Conservation (phyloP, 1,140 invertebrate species). For the Colletes latitarsis region DNA sequence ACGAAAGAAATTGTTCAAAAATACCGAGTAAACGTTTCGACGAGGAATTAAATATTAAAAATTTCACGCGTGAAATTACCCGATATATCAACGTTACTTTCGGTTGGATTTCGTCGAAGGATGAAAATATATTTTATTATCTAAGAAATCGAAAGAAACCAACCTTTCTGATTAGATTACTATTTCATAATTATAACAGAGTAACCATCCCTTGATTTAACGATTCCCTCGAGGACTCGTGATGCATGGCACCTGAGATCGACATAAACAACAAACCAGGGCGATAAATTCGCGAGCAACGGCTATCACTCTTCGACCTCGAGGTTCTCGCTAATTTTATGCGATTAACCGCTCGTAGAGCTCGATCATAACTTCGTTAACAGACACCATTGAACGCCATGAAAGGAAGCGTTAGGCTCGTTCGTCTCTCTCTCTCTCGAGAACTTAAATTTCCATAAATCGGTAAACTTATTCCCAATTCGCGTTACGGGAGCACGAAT, state of each 20-base stretch:
- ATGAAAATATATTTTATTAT: too few species aligned
- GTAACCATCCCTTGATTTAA: too few species aligned
- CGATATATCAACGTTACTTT: too few species aligned
- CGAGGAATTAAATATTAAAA: not conserved
- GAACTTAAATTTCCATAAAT: not conserved
- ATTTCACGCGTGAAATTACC: too few species aligned
- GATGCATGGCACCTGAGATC: too few species aligned
- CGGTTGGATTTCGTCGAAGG: too few species aligned
- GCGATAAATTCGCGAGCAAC: slow-evolving; percentile 6
- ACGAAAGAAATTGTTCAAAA: too few species aligned
- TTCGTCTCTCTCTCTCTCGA: not conserved
- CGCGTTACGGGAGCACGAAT: not conserved
- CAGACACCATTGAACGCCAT: slow-evolving; percentile 17
- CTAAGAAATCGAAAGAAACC: too few species aligned
- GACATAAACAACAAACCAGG: too few species aligned
- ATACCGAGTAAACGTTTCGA: not conserved
- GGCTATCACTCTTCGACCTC: slow-evolving; percentile 16
- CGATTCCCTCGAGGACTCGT: too few species aligned
- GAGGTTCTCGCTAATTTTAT: slow-evolving; percentile 26
- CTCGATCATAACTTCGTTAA: slow-evolving; percentile 24
- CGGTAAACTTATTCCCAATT: slow-evolving; percentile 30
- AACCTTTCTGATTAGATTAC: too few species aligned
- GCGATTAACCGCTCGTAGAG: slow-evolving; percentile 17
- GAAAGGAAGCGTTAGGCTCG: not conserved
- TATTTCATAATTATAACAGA: too few species aligned